These are phyloP conservation scores for Miltochrista miniata DNA, from an alignment of 2,888 invertebrate genomes.

Conservation along the genomic window DNA sequence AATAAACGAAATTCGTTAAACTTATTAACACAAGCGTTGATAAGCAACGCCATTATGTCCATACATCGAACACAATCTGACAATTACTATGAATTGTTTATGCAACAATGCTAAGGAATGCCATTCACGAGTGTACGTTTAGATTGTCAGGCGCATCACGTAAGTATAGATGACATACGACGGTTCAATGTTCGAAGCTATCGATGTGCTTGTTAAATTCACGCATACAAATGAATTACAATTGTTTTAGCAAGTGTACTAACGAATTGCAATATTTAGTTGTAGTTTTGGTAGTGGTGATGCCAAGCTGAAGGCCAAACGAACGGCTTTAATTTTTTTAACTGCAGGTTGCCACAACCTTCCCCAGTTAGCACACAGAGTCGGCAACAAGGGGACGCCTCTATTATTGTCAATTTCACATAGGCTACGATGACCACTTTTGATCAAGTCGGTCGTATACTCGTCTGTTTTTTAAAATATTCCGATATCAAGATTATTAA, in stretches of 20 bases:
- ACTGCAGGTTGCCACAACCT: too few relatives aligned
- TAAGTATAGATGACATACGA: slow-evolving; percentile 12
- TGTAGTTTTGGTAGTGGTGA: neutral
- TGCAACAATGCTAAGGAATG: slow-evolving; percentile 13
- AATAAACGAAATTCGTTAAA: neutral
- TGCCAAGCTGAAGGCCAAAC: too few relatives aligned
- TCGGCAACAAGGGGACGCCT: too few relatives aligned
- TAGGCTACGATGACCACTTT: too few relatives aligned
- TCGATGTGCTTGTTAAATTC: slow-evolving; percentile 1
- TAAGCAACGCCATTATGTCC: neutral
- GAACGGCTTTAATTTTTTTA: too few relatives aligned
- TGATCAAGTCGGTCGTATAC: too few relatives aligned
- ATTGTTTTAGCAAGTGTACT: neutral
- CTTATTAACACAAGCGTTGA: neutral
- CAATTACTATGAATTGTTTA: slow-evolving; percentile 11
- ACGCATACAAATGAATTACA: neutral
- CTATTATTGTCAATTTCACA: too few relatives aligned
- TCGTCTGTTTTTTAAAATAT: too few relatives aligned
- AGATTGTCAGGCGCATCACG: slow-evolving; percentile 10
- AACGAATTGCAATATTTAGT: neutral
- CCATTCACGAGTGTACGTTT: slow-evolving; percentile 9
- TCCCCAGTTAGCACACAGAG: too few relatives aligned
- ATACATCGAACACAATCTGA: slow-evolving; percentile 7
- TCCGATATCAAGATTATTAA: too few relatives aligned
- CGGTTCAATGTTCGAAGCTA: slow-evolving; percentile 11